Evolutionary conservation across 1,140 invertebrate genomes (phyloP).

Genomic region (Hycleus cichorii): DNA sequence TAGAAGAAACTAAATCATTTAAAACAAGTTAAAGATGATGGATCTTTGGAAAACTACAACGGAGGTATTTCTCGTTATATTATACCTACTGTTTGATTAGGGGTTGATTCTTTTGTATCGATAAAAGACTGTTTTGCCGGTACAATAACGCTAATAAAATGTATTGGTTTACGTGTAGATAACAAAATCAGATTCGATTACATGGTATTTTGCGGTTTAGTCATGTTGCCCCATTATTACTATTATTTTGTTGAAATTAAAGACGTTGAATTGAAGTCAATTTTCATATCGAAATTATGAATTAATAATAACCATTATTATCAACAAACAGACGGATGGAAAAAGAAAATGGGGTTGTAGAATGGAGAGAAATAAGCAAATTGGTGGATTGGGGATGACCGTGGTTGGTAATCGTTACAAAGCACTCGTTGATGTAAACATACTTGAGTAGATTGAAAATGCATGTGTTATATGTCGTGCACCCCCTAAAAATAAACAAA

Average conservation of each 20-base stretch:
- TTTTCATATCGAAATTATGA: too few relatives aligned
- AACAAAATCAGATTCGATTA: conserved; percentile 2
- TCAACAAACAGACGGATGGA: too few relatives aligned
- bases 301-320: too few relatives aligned
- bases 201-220: conserved; percentile 4
- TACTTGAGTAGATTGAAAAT: conserved; percentile 22
- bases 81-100: neutral
- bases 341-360: too few relatives aligned
- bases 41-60: too few relatives aligned
- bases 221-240: too few relatives aligned
- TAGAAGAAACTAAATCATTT: too few relatives aligned
- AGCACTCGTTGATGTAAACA: conserved; percentile 21
- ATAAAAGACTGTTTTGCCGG: neutral
- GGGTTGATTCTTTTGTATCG: neutral
- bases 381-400: conserved; percentile 1
- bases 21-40: too few relatives aligned
- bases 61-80: too few relatives aligned
- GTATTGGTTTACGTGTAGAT: conserved; percentile 5
- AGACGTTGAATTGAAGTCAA: too few relatives aligned
- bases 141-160: conserved; percentile 2
- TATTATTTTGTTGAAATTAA: too few relatives aligned
- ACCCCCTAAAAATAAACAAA: conserved; percentile 21
- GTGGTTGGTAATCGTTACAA: conserved; percentile 19
- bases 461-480: conserved; percentile 4
- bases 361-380: neutral